Evolutionary conservation across 2,797 vertebrate species (phyloP), one percentile per base, ranked within the genome.

Genomic region (Gorsachius magnificus): DNA sequence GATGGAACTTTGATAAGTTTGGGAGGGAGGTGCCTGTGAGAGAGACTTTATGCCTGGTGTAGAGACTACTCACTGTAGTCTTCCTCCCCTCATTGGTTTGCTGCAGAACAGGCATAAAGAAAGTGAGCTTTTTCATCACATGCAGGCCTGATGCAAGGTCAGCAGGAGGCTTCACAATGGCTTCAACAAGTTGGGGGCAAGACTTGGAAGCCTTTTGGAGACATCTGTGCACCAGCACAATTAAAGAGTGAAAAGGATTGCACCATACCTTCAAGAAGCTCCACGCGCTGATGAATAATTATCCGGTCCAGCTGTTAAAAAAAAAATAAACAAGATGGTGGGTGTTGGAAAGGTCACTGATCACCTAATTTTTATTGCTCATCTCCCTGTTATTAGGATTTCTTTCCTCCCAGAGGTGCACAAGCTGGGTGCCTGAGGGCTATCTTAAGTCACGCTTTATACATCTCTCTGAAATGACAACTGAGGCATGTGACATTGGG

Each of bases 241-340:
- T 31, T 38, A 63, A 72, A 89, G 35, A 36, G 15, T 16, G 17
- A 66, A 17, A 69, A 65, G 29, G 25, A 68, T 66, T 74, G 22
- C 33, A 69, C 46, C 74, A 35, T 97, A 99, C 99, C 99, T 99
- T 99, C 99, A 63, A 99, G 98, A 64, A 99, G 96, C 56, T 99
- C 99, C 48, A 99, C 99, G 96, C 99, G 99, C 97, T 99, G 99
- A 97, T 99, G 99, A 97, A 99, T 98, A 95, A 99, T 99, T 28
- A 99, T 98, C 96, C 98, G 99, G 96, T 99, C 99, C 97, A 99
- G 96, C 99, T 99, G 95, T 92, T 97, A 95, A 29, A 45, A 45
- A 92, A 81, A 65, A 86, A 76, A 94, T 7, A 87, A 90, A 51
- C 48, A 38, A 74, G n/a, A 45, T 53, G 35, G 28, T 72, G 35